Evolutionary conservation across 2,888 invertebrate genomes (phyloP), one percentile per base, ranked within the genome.

Genomic region (Rugalucina vietnamica): DNA sequence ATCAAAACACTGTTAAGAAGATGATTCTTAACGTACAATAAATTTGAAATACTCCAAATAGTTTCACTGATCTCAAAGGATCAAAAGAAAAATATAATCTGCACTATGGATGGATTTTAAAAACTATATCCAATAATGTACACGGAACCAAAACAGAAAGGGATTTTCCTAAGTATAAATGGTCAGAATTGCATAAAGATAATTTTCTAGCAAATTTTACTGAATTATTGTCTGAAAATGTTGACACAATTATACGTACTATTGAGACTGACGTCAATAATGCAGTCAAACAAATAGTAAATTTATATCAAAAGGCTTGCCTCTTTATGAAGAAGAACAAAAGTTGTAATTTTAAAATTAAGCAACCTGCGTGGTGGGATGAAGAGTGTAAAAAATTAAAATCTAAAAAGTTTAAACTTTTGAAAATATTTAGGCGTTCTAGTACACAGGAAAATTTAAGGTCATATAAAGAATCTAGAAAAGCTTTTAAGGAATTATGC

Each of bases 361-460:
- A 71, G 37, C 27, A 71, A 37, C 39, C 71, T 14, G 36, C 37
- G 5, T 71, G 71, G 36, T 71, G 37, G 71, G 71, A 71, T 71
- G 27, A 4, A 21, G 71, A 36, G 14, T 37, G 71, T 32, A 71
- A 21, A 39, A 37, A 29, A 27, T n/a, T 24, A 27, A 71, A 71
- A 34, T 12, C 10, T 24, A 27, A 71, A 71, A 71, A 71, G 21
- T 71, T 39, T 37, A n/a, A 36, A 27, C n/a, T 37, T 3, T 21
- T 71, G 10, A 71, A 39, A 39, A 36, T n/a, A 18, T 71, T 34
- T 71, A 36, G 71, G 18, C 14, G n/a, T 27, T 14, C 24, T 2
- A 37, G 27, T 71, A 24, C 37, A 21, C 29, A 8, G 3, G 10
- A n/a, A 1, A 39, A 71, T 37, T 37, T 71, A 18, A 24, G 27